Evolutionary conservation across 1,140 invertebrate species (phyloP).

Genomic region (Wasmannia auropunctata): DNA sequence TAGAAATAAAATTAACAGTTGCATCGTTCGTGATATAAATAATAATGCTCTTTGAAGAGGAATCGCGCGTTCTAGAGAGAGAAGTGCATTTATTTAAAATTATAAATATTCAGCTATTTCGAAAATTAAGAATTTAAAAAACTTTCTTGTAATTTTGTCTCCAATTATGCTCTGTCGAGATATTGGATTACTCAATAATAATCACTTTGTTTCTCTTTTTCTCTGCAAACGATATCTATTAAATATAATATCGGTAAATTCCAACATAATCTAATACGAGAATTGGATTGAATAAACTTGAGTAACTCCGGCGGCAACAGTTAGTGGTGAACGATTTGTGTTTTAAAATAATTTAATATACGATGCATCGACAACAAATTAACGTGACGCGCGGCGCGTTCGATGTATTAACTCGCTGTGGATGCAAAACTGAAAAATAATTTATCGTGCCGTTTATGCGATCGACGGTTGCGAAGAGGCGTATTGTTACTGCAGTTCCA

Average conservation of each 20-base stretch:
- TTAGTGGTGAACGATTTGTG: slow-evolving; percentile 15
- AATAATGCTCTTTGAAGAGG: neutral
- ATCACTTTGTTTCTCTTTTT: neutral
- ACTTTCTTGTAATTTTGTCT: neutral
- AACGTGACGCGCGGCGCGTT: neutral
- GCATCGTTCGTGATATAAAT: neutral
- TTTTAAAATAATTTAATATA: slow-evolving; percentile 27
- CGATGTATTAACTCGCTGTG: slow-evolving; percentile 1
- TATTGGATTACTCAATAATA: neutral
- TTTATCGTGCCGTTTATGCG: slow-evolving; percentile 48
- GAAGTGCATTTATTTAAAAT: neutral
- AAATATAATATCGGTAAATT: slow-evolving; percentile 10
- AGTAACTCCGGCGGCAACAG: neutral
- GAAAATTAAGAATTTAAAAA: neutral
- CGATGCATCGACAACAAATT: neutral
- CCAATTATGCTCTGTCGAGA: neutral
- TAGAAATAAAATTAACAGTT: neutral
- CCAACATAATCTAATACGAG: neutral
- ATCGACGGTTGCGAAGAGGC: neutral
- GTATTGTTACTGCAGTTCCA: slow-evolving; percentile 30
- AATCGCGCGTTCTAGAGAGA: neutral
- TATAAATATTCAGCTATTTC: neutral
- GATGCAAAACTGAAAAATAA: slow-evolving; percentile 52
- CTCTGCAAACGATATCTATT: neutral
- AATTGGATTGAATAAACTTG: slow-evolving; percentile 9